Conservation (phyloP, 2,797 vertebrate genomes). For the Furcifer pardalis region DNA sequence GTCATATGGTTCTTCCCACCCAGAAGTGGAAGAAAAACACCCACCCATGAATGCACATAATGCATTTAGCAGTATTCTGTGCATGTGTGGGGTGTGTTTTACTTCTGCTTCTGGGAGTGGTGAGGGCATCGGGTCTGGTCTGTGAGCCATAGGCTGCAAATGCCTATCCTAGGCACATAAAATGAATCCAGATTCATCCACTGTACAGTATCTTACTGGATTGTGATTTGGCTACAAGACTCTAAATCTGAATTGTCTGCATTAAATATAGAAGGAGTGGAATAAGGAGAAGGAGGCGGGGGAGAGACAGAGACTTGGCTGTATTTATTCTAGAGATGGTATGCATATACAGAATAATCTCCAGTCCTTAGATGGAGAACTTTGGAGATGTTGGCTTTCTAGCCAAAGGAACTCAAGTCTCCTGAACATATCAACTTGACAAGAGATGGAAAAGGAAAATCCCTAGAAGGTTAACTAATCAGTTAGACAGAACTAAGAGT, state of each 20-base stretch:
- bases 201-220: neutral
- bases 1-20: no score
- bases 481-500: neutral
- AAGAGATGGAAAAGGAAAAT: conserved; percentile 11
- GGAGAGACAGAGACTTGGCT: conserved; percentile 20
- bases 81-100: no score
- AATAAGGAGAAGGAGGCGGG: neutral
- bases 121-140: no score
- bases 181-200: neutral
- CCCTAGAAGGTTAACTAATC: neutral
- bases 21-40: no score
- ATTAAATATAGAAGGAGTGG: conserved; percentile 18
- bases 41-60: no score
- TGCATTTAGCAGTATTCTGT: no score
- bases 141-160: no score
- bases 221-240: neutral
- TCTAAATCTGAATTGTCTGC: neutral
- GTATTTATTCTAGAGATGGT: conserved; percentile 57
- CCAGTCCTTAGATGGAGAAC: conserved; percentile 65
- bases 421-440: conserved; percentile 33
- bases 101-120: no score
- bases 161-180: neutral
- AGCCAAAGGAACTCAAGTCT: conserved; percentile 48
- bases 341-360: conserved; percentile 60
- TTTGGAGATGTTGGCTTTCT: conserved; percentile 60